phyloP scores from a whole-genome alignment of 2,888 invertebrate species.

The Magallana nippona region DNA sequence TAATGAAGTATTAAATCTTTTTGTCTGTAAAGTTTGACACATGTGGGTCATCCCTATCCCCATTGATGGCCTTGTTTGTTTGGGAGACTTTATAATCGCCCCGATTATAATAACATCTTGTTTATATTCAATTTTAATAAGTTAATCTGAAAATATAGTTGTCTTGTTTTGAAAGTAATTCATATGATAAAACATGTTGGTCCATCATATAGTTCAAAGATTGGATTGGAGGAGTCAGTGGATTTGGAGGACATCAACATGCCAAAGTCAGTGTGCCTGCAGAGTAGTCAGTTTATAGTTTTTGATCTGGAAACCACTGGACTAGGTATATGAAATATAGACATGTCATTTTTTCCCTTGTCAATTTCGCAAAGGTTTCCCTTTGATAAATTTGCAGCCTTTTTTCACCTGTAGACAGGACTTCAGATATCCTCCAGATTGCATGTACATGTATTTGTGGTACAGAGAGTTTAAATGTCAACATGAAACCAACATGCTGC shows the following conservation, averaged over 20 bases:
- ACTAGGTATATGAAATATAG: neutral
- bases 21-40: too few species aligned
- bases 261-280: too few species aligned
- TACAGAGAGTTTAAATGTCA: neutral
- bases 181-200: neutral
- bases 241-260: conserved; percentile 22
- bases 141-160: too few species aligned
- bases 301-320: conserved; percentile 8
- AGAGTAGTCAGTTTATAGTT: too few species aligned
- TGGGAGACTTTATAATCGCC: too few species aligned
- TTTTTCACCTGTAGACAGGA: neutral
- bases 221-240: neutral
- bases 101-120: too few species aligned
- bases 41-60: too few species aligned
- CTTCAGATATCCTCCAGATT: conserved; percentile 32
- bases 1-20: too few species aligned
- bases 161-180: neutral
- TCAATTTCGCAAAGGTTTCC: neutral
- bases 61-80: too few species aligned
- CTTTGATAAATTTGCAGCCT: neutral
- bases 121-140: too few species aligned
- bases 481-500: neutral
- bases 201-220: conserved; percentile 24
- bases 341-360: neutral
- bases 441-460: conserved; percentile 30